Percentiles rank a stretch among this genome's conserved stretches.
Evolutionary conservation across 2,113 vertebrate species (phyloP).

Genomic region (Axis porcinus): DNA sequence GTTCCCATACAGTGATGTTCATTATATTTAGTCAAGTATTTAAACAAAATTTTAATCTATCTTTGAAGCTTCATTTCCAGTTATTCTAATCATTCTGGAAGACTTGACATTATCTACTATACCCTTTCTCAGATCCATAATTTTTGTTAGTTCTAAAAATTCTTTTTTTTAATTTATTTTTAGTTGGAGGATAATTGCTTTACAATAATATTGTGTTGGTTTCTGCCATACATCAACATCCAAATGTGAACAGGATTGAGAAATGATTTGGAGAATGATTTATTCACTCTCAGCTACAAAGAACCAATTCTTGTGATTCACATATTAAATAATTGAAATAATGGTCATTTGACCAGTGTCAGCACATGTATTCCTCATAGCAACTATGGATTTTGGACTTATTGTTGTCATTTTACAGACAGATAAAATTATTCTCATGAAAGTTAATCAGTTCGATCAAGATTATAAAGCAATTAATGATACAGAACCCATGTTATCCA

Average conservation of each 20-base stretch:
- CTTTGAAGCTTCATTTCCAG: neutral
- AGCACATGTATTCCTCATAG: neutral
- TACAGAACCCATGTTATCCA: neutral
- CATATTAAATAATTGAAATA: neutral
- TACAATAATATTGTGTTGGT: neutral
- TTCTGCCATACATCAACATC: neutral
- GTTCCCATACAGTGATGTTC: neutral
- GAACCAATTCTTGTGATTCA: neutral
- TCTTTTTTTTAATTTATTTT: neutral
- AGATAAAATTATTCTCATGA: neutral
- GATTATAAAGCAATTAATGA: neutral
- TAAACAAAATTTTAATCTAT: neutral
- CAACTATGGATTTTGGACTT: neutral
- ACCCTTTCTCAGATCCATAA: neutral
- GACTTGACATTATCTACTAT: neutral
- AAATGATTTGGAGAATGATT: neutral
- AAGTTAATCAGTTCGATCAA: neutral
- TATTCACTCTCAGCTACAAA: neutral
- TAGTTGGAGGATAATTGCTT: neutral
- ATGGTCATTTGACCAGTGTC: neutral
- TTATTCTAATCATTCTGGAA: neutral
- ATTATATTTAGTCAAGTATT: neutral
- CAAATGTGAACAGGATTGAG: neutral
- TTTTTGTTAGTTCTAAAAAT: neutral
- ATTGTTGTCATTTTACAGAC: neutral